A percentile compares a stretch with the other conserved stretches of the same genome.
Evolutionary conservation across 2,888 invertebrate genomes (phyloP).

Genomic region (Acleris emargana): DNA sequence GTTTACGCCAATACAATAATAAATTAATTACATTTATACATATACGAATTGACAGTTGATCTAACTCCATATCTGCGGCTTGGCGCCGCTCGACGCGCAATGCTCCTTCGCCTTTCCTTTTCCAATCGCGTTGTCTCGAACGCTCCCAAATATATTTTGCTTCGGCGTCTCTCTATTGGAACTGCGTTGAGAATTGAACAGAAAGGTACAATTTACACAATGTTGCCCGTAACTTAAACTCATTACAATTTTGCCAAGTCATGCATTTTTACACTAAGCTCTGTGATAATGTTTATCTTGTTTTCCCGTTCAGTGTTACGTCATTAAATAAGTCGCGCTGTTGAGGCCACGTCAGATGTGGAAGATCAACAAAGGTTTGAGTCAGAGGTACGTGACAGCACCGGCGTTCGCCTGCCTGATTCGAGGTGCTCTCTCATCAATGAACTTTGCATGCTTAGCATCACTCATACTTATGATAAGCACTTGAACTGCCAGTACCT

Average conservation of each 20-base stretch:
- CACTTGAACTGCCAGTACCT: too few relatives aligned
- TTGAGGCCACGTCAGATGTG: slow-evolving; percentile 24
- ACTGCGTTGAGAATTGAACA: slow-evolving; percentile 52
- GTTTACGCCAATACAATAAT: slow-evolving; percentile 33
- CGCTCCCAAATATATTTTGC: slow-evolving; percentile 57
- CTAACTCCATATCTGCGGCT: slow-evolving; percentile 67
- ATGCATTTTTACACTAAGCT: neutral
- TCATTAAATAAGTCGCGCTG: neutral
- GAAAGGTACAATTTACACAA: slow-evolving; percentile 9
- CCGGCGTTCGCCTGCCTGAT: too few relatives aligned
- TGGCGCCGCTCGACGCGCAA: slow-evolving; percentile 59
- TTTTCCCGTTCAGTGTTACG: slow-evolving; percentile 22
- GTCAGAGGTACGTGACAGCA: slow-evolving; percentile 5
- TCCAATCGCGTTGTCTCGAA: slow-evolving; percentile 40
- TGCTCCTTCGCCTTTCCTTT: slow-evolving; percentile 54
- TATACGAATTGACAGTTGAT: slow-evolving; percentile 30
- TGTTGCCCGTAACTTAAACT: neutral
- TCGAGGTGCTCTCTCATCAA: too few relatives aligned
- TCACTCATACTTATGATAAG: too few relatives aligned
- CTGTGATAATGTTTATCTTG: slow-evolving; percentile 7
- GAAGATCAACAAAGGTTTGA: slow-evolving; percentile 28
- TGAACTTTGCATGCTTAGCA: too few relatives aligned
- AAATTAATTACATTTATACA: slow-evolving; percentile 23
- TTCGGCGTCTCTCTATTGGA: slow-evolving; percentile 58
- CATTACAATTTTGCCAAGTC: neutral